Percentiles rank a stretch among this genome's conserved stretches.
phyloP scores from a whole-genome alignment of 2,888 invertebrate species.

The Chrysopilus asiliformis region DNA sequence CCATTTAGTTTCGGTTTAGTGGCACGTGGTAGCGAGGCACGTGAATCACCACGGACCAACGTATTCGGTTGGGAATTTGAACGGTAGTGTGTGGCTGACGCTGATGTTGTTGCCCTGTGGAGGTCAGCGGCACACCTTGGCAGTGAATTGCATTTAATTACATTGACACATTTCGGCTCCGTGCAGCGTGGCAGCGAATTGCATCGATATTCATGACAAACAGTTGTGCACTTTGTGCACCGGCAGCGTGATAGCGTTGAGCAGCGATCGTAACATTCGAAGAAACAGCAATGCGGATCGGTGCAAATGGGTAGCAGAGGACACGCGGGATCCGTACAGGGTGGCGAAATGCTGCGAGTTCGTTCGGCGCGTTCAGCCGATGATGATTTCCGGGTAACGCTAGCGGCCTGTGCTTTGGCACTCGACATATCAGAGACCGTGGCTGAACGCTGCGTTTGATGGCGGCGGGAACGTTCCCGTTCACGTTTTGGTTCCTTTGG shows the following conservation, averaged over 20 bases:
- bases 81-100: constrained; percentile 26
- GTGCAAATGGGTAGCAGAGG: constrained; percentile 34
- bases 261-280: constrained; percentile 24
- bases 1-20: constrained; percentile 16
- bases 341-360: constrained; percentile 29
- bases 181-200: constrained; percentile 31
- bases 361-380: constrained; percentile 34
- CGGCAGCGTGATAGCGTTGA: constrained; percentile 17
- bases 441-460: constrained; percentile 36
- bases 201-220: constrained; percentile 33
- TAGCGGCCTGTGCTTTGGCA: constrained; percentile 17
- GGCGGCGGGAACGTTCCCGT: constrained; percentile 32
- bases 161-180: constrained; percentile 35
- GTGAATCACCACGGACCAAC: constrained; percentile 32
- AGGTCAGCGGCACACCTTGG: constrained; percentile 36
- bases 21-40: constrained; percentile 23
- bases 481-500: constrained; percentile 21
- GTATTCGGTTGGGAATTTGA: constrained; percentile 35
- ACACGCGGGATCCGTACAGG: constrained; percentile 35
- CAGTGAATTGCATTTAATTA: constrained; percentile 38
- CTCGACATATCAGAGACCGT: constrained; percentile 34
- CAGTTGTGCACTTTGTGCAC: constrained; percentile 11
- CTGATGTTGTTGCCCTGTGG: constrained; percentile 21
- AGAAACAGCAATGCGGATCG: constrained; percentile 33
- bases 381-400: constrained; percentile 26